Conservation (phyloP, 1,140 invertebrate genomes). For the Orius insidiosus region DNA sequence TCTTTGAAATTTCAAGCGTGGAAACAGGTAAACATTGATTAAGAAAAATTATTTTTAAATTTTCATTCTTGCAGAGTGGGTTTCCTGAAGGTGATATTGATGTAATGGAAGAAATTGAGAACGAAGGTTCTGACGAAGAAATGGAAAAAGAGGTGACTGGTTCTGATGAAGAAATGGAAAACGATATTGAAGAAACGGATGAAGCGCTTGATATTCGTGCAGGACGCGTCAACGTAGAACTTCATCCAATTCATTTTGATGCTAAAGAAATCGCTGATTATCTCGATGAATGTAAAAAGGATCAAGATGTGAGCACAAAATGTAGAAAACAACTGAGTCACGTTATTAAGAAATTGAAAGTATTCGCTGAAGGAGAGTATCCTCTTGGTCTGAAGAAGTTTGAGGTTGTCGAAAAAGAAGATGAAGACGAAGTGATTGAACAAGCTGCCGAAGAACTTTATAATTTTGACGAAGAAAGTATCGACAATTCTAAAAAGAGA, state of each 20-base stretch:
- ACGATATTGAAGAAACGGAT: conserved; percentile 21
- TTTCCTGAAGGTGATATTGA: conserved; percentile 47
- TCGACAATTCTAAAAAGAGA: neutral
- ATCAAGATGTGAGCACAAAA: conserved; percentile 21
- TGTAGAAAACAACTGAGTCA: conserved; percentile 30
- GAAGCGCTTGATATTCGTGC: conserved; percentile 53
- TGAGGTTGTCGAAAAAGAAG: conserved; percentile 9
- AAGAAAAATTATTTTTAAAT: neutral
- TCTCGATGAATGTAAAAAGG: conserved; percentile 24
- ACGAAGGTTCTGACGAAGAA: no score
- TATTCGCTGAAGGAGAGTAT: conserved; percentile 37
- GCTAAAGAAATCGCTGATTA: conserved; percentile 29
- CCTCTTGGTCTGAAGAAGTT: conserved; percentile 37
- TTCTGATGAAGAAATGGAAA: conserved; percentile 22
- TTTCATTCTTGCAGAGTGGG: conserved; percentile 35
- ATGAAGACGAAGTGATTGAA: conserved; percentile 12
- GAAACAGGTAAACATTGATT: conserved; percentile 31
- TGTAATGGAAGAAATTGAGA: conserved; percentile 36
- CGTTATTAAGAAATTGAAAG: conserved; percentile 28
- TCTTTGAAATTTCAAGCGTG: conserved; percentile 46
- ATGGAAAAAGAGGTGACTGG: conserved; percentile 25
- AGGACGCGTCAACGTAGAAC: conserved; percentile 51
- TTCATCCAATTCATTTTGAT: conserved; percentile 49
- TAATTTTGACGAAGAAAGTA: conserved; percentile 5
- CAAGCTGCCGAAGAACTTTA: conserved; percentile 10